Evolutionary conservation across 2,888 invertebrate genomes (phyloP), one percentile per base, ranked within the genome.

Genomic region (Eupithecia tripunctaria): DNA sequence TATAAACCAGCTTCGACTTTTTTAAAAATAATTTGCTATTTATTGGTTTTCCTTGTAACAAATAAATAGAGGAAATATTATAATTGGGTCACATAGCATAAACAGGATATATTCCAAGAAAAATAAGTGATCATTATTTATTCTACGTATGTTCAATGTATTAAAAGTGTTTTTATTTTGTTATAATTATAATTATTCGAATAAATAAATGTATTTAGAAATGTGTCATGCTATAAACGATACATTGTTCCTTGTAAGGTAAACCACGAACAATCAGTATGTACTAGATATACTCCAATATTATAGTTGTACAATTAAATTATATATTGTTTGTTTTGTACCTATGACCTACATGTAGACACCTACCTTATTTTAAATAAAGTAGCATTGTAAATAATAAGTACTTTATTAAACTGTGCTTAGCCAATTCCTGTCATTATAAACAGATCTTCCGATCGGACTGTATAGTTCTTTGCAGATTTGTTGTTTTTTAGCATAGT

Each of bases 401-500:
- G 7, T 43, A 12, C 56, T 70, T 69, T 51, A 73, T 75, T 74
- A 75, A 4, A 25, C 15, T 41, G 32, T 36, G 8, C 27, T 63
- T 29, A 79, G 12, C 83, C 83, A 86, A 71, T 81, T 82, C 32
- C 86, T 82, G 51, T 81, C 78, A 59, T 86, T 85, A 69, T 86
- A 87, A 38, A 83, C 64, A n/a, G 36, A 27, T 73, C 70, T 76
- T 43, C 82, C 27, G 10, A 64, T 5, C 5, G 78, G 73, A 2
- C 75, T 75, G n/a, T 84, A 83, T 65, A 86, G 51, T 70, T 81
- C 80, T 80, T 91, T 92, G 75, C 93, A 94, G 71, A 93, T 77
- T 79, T 94, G 93, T 80, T 94, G 94, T 67, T 82, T 86, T 0
- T 92, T 86, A 10, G 88, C 91, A 72, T 89, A 91, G 74, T 84